A percentile compares a stretch with the other conserved stretches of the same genome.
These are phyloP conservation scores for Heliconius sara DNA, from an alignment of 2,888 invertebrate genomes.

Conservation along the genomic window DNA sequence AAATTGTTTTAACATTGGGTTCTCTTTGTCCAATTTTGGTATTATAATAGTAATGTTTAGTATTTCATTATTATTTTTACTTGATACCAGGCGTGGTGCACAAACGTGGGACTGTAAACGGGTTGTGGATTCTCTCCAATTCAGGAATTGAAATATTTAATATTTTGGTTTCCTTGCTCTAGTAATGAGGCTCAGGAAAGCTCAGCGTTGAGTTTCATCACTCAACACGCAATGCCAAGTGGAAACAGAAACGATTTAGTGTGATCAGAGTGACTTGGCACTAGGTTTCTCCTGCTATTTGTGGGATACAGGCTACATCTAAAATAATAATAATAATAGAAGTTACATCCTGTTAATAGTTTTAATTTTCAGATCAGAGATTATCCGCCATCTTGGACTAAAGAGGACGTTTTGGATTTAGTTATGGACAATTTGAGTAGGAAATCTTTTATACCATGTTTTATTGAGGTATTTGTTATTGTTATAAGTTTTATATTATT, in stretches of 20 bases:
- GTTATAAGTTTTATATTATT: not conserved
- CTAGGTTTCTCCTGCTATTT: not conserved
- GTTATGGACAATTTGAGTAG: slow-evolving; percentile 64
- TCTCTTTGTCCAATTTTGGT: no score
- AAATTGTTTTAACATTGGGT: no score
- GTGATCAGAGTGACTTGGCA: not conserved
- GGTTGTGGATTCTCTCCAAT: not conserved
- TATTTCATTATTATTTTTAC: no score
- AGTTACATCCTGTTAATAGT: not conserved
- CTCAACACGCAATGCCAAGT: not conserved
- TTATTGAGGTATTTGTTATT: slow-evolving; percentile 62
- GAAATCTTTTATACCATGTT: slow-evolving; percentile 69
- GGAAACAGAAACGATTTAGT: no score
- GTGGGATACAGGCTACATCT: no score
- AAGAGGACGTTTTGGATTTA: slow-evolving; percentile 68
- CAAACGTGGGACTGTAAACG: no score
- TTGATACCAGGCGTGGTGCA: no score
- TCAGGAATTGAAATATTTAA: not conserved
- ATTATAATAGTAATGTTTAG: no score
- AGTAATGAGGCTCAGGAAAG: not conserved
- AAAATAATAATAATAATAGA: not conserved
- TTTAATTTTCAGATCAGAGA: slow-evolving; percentile 55
- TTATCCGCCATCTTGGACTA: slow-evolving; percentile 67
- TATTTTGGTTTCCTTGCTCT: not conserved
- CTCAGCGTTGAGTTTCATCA: not conserved